phyloP scores from a whole-genome alignment of 2,797 vertebrate species.

The Pangasius mekongensis region DNA sequence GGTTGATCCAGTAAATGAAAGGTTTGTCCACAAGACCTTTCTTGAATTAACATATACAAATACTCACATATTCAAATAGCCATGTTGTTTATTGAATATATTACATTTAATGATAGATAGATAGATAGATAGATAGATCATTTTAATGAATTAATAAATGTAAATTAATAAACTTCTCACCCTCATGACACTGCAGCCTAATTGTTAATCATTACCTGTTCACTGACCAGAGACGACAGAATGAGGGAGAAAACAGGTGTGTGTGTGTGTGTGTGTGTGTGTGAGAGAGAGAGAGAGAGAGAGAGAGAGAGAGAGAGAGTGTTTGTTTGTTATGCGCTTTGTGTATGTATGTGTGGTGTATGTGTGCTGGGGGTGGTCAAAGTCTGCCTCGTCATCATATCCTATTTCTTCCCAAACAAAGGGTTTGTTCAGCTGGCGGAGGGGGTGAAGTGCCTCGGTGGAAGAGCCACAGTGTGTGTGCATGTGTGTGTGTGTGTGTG shows the following conservation, averaged over 20 bases:
- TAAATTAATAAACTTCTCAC: neutral
- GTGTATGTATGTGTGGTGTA: conserved; percentile 41
- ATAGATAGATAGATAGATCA: neutral
- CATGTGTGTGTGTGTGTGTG: too few relatives aligned
- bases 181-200: neutral
- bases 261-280: conserved; percentile 38
- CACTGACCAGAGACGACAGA: conserved; percentile 38
- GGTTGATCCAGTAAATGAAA: neutral
- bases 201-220: conserved; percentile 57
- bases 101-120: neutral
- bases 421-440: conserved; percentile 51
- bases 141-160: neutral
- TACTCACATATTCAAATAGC: neutral
- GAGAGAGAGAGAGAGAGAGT: too few relatives aligned
- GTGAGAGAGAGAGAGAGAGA: neutral
- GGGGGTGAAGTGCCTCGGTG: conserved; percentile 41
- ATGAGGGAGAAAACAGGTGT: conserved; percentile 60
- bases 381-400: conserved; percentile 65
- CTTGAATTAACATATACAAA: neutral
- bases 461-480: conserved; percentile 26
- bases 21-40: neutral
- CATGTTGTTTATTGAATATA: neutral
- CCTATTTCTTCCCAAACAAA: conserved; percentile 56
- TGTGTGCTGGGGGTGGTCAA: conserved; percentile 44
- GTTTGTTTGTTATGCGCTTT: neutral